Conservation (phyloP, 2,797 vertebrate genomes). For the Pangasius sanitwongsei region DNA sequence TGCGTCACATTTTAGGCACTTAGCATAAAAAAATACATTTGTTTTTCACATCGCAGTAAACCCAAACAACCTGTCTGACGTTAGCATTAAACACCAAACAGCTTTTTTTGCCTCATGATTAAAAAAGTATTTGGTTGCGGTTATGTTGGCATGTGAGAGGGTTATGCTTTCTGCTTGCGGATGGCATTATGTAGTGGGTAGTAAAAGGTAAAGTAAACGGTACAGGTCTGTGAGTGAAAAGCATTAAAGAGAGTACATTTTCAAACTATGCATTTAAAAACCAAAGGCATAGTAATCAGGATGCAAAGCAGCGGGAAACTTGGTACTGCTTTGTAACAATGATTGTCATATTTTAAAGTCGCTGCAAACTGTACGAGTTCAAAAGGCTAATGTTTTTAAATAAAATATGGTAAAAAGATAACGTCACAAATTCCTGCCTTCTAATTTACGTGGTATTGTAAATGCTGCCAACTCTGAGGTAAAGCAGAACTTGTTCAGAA, state of each 20-base stretch:
- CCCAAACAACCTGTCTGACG: conserved; percentile 52
- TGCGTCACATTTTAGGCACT: conserved; percentile 76
- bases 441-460: conserved; percentile 34
- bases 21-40: conserved; percentile 70
- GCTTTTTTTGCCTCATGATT: conserved; percentile 45
- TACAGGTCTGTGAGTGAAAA: conserved; percentile 12
- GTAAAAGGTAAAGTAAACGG: conserved; percentile 33
- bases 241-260: background rate
- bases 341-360: conserved; percentile 25
- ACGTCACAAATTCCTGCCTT: conserved; percentile 23
- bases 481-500: conserved; percentile 31
- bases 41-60: conserved; percentile 59
- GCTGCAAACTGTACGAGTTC: background rate
- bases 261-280: conserved; percentile 4
- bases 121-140: conserved; percentile 56
- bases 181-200: conserved; percentile 35
- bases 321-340: conserved; percentile 9
- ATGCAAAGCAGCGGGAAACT: conserved; percentile 11
- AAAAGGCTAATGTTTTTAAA: background rate
- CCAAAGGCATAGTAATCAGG: background rate
- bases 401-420: conserved; percentile 7
- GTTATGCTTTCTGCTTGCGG: conserved; percentile 41
- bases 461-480: conserved; percentile 38
- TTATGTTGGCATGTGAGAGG: conserved; percentile 44
- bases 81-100: conserved; percentile 45